Conservation (phyloP, 2,113 vertebrate species). For the Chroicocephalus ridibundus region DNA sequence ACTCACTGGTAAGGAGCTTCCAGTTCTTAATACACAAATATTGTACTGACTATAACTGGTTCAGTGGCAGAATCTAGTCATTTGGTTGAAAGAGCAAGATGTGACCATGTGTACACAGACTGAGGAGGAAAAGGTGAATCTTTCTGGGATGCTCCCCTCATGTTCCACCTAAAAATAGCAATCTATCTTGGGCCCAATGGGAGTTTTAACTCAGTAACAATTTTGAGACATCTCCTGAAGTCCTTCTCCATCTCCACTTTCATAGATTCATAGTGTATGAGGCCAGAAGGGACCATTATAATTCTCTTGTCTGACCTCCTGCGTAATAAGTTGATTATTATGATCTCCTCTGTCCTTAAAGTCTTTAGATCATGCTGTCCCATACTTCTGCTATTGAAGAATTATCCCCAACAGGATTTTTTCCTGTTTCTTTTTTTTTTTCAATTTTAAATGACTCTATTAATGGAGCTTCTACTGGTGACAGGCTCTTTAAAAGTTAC, state of each 20-base stretch:
- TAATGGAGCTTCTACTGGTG: conserved; percentile 41
- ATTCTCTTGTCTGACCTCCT: not conserved
- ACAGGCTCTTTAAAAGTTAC: conserved; percentile 24
- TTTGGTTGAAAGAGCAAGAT: not conserved
- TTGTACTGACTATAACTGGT: not conserved
- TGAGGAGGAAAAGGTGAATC: not conserved
- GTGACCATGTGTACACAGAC: too few relatives aligned
- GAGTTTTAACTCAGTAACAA: not conserved
- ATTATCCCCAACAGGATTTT: conserved; percentile 62
- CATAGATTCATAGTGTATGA: not conserved
- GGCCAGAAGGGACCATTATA: not conserved
- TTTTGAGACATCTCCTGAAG: not conserved
- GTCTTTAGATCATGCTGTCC: conserved; percentile 5
- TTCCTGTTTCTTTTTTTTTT: conserved; percentile 8
- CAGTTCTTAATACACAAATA: not conserved
- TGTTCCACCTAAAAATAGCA: not conserved
- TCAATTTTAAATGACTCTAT: conserved; percentile 54
- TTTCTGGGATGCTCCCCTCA: not conserved
- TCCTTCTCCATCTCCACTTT: not conserved
- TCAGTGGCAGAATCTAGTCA: not conserved
- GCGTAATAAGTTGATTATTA: not conserved
- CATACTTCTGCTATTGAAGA: conserved; percentile 23
- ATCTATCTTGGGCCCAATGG: not conserved
- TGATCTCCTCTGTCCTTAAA: conserved; percentile 16
- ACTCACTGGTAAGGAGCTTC: not conserved